Percentiles rank a stretch among this genome's conserved stretches.
Conservation (phyloP, 2,113 vertebrate species). For the Sarotherodon lohbergeri region DNA sequence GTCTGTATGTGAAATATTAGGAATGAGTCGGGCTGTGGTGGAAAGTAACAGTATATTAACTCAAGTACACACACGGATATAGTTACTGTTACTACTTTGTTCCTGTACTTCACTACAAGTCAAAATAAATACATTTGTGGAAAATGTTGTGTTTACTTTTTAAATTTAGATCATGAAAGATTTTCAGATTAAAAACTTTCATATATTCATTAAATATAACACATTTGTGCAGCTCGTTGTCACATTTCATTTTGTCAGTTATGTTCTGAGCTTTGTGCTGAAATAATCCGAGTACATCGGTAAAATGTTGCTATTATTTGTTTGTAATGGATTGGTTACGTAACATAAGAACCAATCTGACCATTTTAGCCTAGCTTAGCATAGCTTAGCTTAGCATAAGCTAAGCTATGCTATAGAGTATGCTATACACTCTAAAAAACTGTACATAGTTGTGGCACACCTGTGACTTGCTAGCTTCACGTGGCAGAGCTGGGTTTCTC, state of each 20-base stretch:
- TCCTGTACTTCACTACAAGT: background rate
- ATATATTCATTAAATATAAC: background rate
- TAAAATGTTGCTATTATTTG: fast-evolving
- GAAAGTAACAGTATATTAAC: background rate
- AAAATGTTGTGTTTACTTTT: background rate
- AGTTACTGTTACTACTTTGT: background rate
- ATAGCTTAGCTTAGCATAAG: background rate
- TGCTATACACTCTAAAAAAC: background rate
- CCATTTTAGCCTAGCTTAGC: background rate
- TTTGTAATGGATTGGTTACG: background rate
- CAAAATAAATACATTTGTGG: background rate
- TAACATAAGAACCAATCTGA: background rate
- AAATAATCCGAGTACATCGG: background rate
- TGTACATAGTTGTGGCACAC: background rate
- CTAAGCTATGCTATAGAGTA: too few relatives aligned
- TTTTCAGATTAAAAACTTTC: background rate
- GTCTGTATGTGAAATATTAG: background rate
- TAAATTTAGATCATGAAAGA: background rate
- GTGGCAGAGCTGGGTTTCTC: background rate
- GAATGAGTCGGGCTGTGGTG: background rate
- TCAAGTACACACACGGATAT: background rate
- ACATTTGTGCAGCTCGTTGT: fast-evolving
- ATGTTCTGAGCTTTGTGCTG: background rate
- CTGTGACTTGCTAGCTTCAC: background rate
- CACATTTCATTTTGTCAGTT: fast-evolving